Evolutionary conservation across 2,888 invertebrate species (phyloP).

Genomic region (Tipula lateralis): DNA sequence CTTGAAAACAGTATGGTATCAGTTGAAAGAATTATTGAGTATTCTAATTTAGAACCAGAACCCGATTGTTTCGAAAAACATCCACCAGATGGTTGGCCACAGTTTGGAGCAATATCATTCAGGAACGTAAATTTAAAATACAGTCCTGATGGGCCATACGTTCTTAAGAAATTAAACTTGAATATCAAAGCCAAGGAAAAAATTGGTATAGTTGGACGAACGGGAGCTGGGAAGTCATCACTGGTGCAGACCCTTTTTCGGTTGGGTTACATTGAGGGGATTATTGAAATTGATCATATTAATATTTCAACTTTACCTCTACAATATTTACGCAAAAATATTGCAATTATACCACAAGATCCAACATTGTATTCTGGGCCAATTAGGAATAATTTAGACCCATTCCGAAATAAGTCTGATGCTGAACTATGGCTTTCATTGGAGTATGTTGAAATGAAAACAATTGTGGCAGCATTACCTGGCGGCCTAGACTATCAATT

Average conservation of each 20-base stretch:
- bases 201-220: constrained; percentile 60
- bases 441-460: constrained; percentile 67
- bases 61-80: neutral
- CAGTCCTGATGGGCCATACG: constrained; percentile 57
- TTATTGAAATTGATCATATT: constrained; percentile 60
- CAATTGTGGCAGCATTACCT: constrained; percentile 47
- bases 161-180: constrained; percentile 64
- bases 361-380: neutral
- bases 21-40: constrained; percentile 64
- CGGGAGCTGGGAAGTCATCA: constrained; percentile 70
- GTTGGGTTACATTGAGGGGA: constrained; percentile 61
- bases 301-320: constrained; percentile 50
- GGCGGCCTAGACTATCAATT: constrained; percentile 52
- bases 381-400: neutral
- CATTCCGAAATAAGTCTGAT: constrained; percentile 55
- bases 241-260: constrained; percentile 56
- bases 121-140: constrained; percentile 61
- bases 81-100: constrained; percentile 54
- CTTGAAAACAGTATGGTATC: constrained; percentile 59
- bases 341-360: constrained; percentile 60
- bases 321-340: constrained; percentile 56
- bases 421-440: constrained; percentile 65
- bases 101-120: constrained; percentile 57
- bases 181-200: constrained; percentile 51
- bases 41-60: constrained; percentile 43